Base-by-base conservation (phyloP, 2,113 vertebrate genomes). In the Coryphaenoides rupestris region DNA sequence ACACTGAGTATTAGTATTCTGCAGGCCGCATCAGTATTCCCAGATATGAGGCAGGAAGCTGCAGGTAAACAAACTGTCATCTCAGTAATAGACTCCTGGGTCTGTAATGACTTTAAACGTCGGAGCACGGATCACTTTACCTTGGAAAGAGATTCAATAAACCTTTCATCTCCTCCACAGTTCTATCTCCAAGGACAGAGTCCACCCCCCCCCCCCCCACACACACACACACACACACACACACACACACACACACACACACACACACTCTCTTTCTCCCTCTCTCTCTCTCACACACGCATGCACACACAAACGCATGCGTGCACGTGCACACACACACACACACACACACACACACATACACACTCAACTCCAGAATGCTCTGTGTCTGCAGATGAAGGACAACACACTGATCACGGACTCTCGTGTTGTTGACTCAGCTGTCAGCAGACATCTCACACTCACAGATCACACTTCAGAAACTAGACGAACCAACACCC, bases 91-190 rank as follows among this genome's bases (percentile, higher is more conserved):
- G 84, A 80, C 75, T 76, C 63, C 67, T 62, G 62, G 75, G 77
- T 75, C 74, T 67, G 64, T 84, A 74, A 82, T 75, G 76, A 69
- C 77, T 82, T 77, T 75, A 70, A 73, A 40, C 60, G 70, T 58
- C 7, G 67, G 72, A 72, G 65, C 33, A 65, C 62, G 55, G 78
- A 84, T 84, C 66, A 69, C 87, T 83, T 86, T 86, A 85, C 86
- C 85, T 83, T 82, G 73, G 75, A 87, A 88, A 86, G 77, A 82
- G 78, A 87, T 89, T 86, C 84, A 90, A 88, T 84, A 87, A 87
- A 85, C 74, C 83, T 85, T 86, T 87, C 75, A 87, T 88, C 81
- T 86, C 68, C 74, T 77, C 81, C 82, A 75, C 58, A 68, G 76
- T 82, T 85, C 74, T 70, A 75, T 89, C 85, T 85, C 86, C 84